Evolutionary conservation across 2,113 vertebrate species (phyloP).

Genomic region (Protobothrops mucrosquamatus): DNA sequence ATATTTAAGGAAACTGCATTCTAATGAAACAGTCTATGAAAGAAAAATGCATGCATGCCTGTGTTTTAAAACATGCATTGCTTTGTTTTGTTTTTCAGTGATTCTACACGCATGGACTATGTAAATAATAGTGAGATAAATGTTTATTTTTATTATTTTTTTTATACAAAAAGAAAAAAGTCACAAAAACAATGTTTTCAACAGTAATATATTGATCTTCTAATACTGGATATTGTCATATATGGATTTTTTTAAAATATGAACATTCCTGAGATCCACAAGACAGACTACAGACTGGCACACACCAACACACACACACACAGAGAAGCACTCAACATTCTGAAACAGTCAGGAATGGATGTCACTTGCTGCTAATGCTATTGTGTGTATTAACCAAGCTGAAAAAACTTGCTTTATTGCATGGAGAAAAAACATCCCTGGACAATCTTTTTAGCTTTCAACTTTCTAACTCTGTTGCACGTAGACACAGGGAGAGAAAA

Average conservation of each 20-base stretch:
- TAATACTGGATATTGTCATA: slow-evolving; percentile 62
- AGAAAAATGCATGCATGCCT: slow-evolving; percentile 12
- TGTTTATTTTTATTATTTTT: slow-evolving; percentile 76
- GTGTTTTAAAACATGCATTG: slow-evolving; percentile 26
- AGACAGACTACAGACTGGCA: not conserved
- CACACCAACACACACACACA: not conserved
- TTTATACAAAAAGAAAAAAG: slow-evolving; percentile 70
- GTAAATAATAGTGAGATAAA: slow-evolving; percentile 87
- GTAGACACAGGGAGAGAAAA: slow-evolving; percentile 43
- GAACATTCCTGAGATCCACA: slow-evolving; percentile 35
- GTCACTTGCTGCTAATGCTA: slow-evolving; percentile 47
- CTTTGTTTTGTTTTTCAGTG: slow-evolving; percentile 82
- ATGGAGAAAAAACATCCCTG: slow-evolving; percentile 36
- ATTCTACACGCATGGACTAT: slow-evolving; percentile 78
- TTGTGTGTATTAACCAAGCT: slow-evolving; percentile 52
- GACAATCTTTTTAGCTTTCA: slow-evolving; percentile 21
- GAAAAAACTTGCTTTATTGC: slow-evolving; percentile 24
- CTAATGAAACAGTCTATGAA: slow-evolving; percentile 16
- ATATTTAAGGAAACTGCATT: not conserved
- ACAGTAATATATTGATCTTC: slow-evolving; percentile 93
- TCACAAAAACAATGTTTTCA: slow-evolving; percentile 51
- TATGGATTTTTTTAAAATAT: slow-evolving; percentile 54
- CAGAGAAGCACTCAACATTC: slow-evolving; percentile 6
- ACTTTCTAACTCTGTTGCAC: slow-evolving; percentile 41
- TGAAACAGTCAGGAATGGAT: slow-evolving; percentile 31